phyloP scores from a whole-genome alignment of 2,797 vertebrate genomes.

The Falco columbarius region DNA sequence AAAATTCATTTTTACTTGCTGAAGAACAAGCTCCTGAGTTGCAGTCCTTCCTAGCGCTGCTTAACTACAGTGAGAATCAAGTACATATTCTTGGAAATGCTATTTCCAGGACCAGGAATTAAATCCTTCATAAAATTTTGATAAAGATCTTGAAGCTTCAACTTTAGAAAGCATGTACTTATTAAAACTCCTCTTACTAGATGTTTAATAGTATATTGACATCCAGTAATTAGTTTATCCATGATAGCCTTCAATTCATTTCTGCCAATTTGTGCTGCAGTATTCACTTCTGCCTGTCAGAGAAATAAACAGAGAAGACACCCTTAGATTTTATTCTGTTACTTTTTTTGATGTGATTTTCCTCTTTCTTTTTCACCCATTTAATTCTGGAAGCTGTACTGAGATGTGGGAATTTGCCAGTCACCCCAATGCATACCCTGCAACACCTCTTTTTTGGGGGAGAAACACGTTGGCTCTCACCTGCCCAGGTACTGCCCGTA shows the following conservation, averaged over 20 bases:
- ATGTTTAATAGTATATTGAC: slow-evolving; percentile 31
- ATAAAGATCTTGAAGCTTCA: slow-evolving; percentile 8
- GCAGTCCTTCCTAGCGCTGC: background rate
- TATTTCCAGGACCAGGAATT: background rate
- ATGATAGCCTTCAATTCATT: slow-evolving; percentile 29
- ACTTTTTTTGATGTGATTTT: background rate
- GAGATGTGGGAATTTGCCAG: background rate
- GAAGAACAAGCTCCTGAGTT: background rate
- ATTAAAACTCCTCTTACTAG: background rate
- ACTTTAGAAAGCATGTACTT: background rate
- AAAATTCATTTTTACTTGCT: background rate
- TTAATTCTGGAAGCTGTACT: background rate
- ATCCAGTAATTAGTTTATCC: slow-evolving; percentile 27
- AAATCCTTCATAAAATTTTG: background rate
- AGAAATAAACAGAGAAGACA: background rate
- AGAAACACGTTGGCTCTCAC: background rate
- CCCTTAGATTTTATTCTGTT: background rate
- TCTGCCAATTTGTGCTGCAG: background rate
- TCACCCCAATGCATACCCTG: fast-evolving
- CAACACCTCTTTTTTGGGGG: background rate
- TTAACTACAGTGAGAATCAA: background rate
- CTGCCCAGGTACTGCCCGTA: background rate
- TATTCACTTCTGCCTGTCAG: background rate
- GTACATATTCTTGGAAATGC: background rate
- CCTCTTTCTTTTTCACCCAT: background rate